These are phyloP conservation scores for Sceloporus undulatus DNA, from an alignment of 2,113 vertebrate genomes.

Conservation along the genomic window DNA sequence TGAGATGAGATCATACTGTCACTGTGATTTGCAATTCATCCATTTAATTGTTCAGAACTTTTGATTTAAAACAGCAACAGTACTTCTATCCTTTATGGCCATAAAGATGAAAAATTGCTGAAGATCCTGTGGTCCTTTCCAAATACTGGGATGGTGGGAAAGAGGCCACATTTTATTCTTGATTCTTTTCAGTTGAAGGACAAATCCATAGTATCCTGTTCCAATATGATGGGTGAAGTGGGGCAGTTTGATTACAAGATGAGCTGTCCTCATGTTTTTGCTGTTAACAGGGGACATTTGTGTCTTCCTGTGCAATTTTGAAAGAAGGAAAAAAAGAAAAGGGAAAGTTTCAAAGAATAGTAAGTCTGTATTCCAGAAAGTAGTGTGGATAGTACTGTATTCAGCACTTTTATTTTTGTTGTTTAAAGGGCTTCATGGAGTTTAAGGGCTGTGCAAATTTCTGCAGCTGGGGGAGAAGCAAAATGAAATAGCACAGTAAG, in stretches of 20 bases:
- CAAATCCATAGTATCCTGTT: not conserved
- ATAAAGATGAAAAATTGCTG: not conserved
- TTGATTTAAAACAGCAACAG: not conserved
- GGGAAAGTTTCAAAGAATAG: not conserved
- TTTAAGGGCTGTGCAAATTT: not conserved
- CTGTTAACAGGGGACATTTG: not conserved
- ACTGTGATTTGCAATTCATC: not conserved
- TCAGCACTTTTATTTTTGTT: not conserved
- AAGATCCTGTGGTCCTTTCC: not conserved
- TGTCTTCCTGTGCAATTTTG: not conserved
- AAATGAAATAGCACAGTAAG: not conserved
- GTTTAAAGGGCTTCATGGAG: not conserved
- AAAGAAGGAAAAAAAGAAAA: not conserved
- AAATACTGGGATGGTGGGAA: too few relatives aligned
- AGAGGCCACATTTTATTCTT: not conserved
- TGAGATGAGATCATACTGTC: not conserved
- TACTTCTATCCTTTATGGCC: not conserved
- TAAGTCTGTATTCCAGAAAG: not conserved
- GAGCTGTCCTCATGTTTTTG: not conserved
- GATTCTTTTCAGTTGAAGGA: not conserved
- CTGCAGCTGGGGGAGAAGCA: too few relatives aligned
- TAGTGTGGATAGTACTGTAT: not conserved
- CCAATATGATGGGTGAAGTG: not conserved
- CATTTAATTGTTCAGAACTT: not conserved
- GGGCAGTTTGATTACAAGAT: not conserved